Evolutionary conservation across 2,797 vertebrate species (phyloP).

Genomic region (Urosaurus nigricauda): DNA sequence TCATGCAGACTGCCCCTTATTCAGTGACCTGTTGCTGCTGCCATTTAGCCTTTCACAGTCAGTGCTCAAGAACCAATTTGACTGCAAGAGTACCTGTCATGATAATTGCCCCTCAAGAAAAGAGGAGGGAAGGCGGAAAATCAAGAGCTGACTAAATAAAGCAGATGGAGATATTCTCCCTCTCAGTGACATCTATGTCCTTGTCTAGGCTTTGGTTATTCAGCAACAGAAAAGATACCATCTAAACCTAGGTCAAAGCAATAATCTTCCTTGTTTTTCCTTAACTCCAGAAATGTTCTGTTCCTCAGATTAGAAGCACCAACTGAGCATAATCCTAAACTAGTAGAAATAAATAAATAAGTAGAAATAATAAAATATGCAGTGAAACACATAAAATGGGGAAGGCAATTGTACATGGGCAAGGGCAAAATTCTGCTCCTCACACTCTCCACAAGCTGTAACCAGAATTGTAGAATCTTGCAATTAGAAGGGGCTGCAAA

Average conservation of each 20-base stretch:
- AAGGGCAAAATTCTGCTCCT: too few relatives aligned
- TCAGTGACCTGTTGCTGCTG: constrained; percentile 33
- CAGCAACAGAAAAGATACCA: background rate
- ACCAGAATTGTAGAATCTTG: too few relatives aligned
- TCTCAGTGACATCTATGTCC: background rate
- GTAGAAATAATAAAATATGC: background rate
- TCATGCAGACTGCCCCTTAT: background rate
- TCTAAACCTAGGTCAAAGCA: constrained; percentile 7
- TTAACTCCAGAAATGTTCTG: background rate
- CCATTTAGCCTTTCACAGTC: constrained; percentile 17
- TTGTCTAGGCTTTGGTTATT: background rate
- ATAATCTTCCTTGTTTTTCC: background rate
- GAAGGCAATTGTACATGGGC: too few relatives aligned
- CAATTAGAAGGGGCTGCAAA: too few relatives aligned
- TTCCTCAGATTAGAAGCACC: background rate
- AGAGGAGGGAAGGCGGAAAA: background rate
- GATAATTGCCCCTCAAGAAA: constrained; percentile 14
- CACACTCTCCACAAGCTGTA: too few relatives aligned
- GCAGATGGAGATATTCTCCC: background rate
- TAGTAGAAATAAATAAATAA: background rate
- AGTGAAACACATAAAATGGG: too few relatives aligned
- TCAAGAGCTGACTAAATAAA: background rate
- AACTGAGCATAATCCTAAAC: background rate
- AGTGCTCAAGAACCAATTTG: background rate
- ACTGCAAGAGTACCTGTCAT: background rate